Evolutionary conservation across 1,140 invertebrate genomes (phyloP).

Genomic region (Pseudomyrmex pallidus): DNA sequence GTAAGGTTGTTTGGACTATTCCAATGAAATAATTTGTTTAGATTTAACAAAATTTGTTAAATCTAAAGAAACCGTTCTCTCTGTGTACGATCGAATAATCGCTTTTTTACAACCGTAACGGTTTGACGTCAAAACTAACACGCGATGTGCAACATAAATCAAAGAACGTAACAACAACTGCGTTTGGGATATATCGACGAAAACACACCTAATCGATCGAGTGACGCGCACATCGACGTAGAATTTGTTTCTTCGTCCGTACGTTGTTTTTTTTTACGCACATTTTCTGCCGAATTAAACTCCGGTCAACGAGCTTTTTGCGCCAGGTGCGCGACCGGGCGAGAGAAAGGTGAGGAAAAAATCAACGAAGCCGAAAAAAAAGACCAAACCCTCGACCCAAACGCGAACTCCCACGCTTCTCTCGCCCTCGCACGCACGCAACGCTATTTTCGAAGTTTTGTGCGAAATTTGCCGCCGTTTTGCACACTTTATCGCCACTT

Average conservation of each 20-base stretch:
- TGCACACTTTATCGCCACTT: conserved; percentile 75
- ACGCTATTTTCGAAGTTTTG: conserved; percentile 73
- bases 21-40: no score
- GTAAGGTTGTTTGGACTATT: no score
- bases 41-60: no score
- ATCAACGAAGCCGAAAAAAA: conserved; percentile 28
- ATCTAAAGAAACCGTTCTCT: no score
- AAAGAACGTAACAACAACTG: no score
- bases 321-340: conserved; percentile 17
- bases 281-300: conserved; percentile 39
- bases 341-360: conserved; percentile 27
- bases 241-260: not conserved
- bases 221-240: not conserved
- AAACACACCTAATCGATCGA: no score
- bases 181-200: no score
- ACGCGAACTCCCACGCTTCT: not conserved
- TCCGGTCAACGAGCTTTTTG: conserved; percentile 26
- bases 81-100: no score
- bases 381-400: not conserved
- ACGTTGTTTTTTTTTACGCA: not conserved
- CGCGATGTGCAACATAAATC: no score
- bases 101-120: no score
- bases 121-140: no score
- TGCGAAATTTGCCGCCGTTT: conserved; percentile 74
- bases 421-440: conserved; percentile 47